Conservation (phyloP, 2,797 vertebrate genomes). For the Rhabdomys pumilio region DNA sequence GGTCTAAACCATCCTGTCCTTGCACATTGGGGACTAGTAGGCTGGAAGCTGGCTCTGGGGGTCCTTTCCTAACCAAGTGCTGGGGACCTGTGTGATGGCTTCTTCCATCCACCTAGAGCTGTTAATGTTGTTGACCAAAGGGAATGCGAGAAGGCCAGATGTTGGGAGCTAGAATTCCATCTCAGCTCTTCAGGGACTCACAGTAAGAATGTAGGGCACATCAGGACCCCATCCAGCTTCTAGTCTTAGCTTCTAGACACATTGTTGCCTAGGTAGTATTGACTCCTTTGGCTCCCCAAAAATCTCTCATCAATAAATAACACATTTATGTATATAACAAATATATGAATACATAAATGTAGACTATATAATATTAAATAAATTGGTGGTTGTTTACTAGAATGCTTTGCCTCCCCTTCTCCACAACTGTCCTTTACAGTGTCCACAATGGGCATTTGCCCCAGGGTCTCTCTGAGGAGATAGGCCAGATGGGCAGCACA, state of each 20-base stretch:
- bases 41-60: not conserved
- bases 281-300: not conserved
- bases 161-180: not conserved
- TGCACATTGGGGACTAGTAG: not conserved
- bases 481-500: not conserved
- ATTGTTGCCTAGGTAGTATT: not conserved
- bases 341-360: not conserved
- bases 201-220: not conserved
- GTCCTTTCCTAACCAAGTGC: not conserved
- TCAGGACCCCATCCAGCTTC: not conserved
- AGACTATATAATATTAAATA: not conserved
- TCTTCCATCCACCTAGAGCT: not conserved
- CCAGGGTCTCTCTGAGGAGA: not conserved
- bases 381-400: fast-evolving
- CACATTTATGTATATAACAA: not conserved
- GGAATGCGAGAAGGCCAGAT: not conserved
- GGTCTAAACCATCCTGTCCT: not conserved
- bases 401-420: not conserved
- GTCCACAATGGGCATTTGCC: not conserved
- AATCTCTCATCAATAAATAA: not conserved
- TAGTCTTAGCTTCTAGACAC: not conserved
- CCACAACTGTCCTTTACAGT: not conserved
- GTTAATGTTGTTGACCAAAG: not conserved
- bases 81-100: not conserved
- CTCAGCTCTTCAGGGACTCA: not conserved